Evolutionary conservation across 2,888 invertebrate species (phyloP), one percentile per base, ranked within the genome.

Genomic region (Cylloceria caligata): DNA sequence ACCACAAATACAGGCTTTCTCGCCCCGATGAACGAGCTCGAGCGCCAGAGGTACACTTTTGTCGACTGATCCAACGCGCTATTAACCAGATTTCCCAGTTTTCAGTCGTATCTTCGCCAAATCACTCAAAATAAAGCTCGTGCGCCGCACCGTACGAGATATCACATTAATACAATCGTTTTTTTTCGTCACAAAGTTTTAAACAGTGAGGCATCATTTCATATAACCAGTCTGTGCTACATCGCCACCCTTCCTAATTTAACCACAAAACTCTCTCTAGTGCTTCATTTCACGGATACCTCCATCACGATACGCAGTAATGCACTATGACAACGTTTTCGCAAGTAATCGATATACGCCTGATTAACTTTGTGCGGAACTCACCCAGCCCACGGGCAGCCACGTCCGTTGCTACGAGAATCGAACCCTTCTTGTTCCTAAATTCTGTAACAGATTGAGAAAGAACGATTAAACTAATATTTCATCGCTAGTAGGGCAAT

Each of bases 361-460:
- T 71, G 52, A 71, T 62, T 57, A 71, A 30, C 24, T 36, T 24
- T 67, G 42, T 60, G 67, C n/a, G 4, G 64, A 90, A 95, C 96
- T 95, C 94, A 98, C 98, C 98, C 93, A 99, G 94, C 91, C 99
- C 98, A 91, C 98, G 95, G 69, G 99, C 99, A 86, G 99, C 99
- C 91, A 99, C 99, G 94, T 99, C 99, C 84, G 99, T 99, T 89
- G 99, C 99, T 86, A 99, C 97, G 87, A 99, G 94, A 92, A 99
- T 98, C 86, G 96, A 96, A 77, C 97, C 96, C 93, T 97, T 96
- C 87, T 97, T 97, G 89, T 96, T 96, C 88, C 98, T 96, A 94
- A 98, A 98, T 93, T 98, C 98, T 93, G 92, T 73, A 91, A 91
- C 86, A 84, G n/a, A 45, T 45, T 6, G 83, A 57, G 80, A 49